Percentiles rank a stretch among this genome's conserved stretches.
Conservation (phyloP, 2,797 vertebrate species). For the Takifugu rubripes region DNA sequence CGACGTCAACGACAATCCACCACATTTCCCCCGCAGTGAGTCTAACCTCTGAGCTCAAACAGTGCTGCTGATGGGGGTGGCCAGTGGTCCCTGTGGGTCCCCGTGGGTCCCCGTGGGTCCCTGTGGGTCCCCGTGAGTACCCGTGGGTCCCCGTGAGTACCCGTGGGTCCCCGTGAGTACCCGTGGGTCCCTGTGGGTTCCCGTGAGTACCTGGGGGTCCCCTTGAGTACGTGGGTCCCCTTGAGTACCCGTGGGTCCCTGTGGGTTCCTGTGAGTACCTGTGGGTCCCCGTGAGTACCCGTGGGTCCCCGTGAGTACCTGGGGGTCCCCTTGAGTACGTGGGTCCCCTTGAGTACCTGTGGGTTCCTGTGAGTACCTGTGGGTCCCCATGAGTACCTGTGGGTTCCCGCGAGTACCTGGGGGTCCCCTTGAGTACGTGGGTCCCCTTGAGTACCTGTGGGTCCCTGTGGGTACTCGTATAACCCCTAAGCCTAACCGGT, state of each 20-base stretch:
- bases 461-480: background rate
- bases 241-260: no score
- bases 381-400: no score
- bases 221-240: background rate
- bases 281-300: no score
- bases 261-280: no score
- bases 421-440: no score
- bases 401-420: no score
- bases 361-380: background rate
- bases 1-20: slow-evolving; percentile 91
- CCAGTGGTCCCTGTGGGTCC: background rate
- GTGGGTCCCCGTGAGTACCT: background rate
- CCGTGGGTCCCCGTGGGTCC: background rate
- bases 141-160: background rate
- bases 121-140: background rate
- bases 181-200: background rate
- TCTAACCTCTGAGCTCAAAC: background rate
- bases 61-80: no score
- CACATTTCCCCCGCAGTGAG: slow-evolving; percentile 61
- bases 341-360: no score
- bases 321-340: background rate
- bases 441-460: background rate
- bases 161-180: background rate
- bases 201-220: no score
- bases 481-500: no score